These are phyloP conservation scores for Aphis craccivora DNA, from an alignment of 1,140 invertebrate species.

Conservation along the genomic window DNA sequence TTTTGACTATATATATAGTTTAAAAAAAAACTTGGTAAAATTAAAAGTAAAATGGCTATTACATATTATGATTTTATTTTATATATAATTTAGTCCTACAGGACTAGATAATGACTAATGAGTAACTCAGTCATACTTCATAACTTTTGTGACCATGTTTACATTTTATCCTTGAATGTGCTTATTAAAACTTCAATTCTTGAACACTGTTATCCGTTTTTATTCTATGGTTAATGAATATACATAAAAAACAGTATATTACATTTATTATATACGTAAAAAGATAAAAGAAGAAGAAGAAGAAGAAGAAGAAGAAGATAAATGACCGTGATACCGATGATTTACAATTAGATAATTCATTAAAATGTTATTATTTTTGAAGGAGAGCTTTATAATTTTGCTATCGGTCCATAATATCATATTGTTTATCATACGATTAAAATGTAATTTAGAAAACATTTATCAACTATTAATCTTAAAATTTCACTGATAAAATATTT, in stretches of 20 bases:
- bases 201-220: background rate
- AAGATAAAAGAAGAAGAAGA: background rate
- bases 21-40: background rate
- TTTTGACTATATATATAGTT: background rate
- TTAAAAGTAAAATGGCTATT: no score
- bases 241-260: background rate
- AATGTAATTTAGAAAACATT: background rate
- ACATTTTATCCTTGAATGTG: background rate
- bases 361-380: background rate
- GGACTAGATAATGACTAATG: background rate
- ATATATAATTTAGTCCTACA: background rate
- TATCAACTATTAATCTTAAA: no score
- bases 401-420: background rate
- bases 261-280: background rate
- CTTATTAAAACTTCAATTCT: background rate
- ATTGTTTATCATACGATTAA: background rate
- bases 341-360: slow-evolving; percentile 10
- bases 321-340: background rate
- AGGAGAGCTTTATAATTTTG: background rate
- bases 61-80: no score
- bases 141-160: background rate
- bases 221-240: background rate
- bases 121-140: background rate
- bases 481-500: background rate
- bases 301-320: background rate